phyloP scores from a whole-genome alignment of 2,888 invertebrate genomes.

The Cephus pygmeus region DNA sequence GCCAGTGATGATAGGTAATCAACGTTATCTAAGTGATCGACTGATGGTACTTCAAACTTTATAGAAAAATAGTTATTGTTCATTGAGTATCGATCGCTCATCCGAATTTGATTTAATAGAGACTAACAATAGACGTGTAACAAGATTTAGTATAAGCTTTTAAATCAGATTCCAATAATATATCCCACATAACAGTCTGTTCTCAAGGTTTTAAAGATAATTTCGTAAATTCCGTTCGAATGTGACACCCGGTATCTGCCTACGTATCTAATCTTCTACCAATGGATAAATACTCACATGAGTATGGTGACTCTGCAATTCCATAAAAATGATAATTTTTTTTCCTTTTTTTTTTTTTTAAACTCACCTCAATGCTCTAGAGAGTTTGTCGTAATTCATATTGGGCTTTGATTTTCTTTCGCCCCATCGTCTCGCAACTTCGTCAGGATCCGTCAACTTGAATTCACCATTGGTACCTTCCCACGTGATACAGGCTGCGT shows the following conservation, averaged over 20 bases:
- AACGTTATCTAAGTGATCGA: neutral
- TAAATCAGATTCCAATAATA: neutral
- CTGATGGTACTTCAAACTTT: neutral
- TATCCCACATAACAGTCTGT: neutral
- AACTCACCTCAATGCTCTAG: conserved; percentile 90
- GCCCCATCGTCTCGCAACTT: conserved; percentile 98
- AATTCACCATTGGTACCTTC: conserved; percentile 99
- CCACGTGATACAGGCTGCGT: conserved; percentile 98
- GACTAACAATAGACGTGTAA: neutral
- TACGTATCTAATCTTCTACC: neutral
- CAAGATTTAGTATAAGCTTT: neutral
- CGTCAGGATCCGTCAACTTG: conserved; percentile 98
- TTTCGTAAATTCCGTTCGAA: neutral
- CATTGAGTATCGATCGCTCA: neutral
- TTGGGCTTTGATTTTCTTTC: conserved; percentile 99
- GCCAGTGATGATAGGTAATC: neutral
- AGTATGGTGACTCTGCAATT: neutral
- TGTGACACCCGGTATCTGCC: neutral
- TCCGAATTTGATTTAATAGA: neutral
- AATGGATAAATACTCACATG: neutral
- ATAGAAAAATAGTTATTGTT: neutral
- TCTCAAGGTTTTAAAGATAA: neutral
- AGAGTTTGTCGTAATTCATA: conserved; percentile 99
- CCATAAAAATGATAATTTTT: neutral
- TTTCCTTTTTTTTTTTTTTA: neutral